Percentiles rank a stretch among this genome's conserved stretches.
Conservation (phyloP, 2,797 vertebrate species). For the Lepidocolaptes lacrymiger region DNA sequence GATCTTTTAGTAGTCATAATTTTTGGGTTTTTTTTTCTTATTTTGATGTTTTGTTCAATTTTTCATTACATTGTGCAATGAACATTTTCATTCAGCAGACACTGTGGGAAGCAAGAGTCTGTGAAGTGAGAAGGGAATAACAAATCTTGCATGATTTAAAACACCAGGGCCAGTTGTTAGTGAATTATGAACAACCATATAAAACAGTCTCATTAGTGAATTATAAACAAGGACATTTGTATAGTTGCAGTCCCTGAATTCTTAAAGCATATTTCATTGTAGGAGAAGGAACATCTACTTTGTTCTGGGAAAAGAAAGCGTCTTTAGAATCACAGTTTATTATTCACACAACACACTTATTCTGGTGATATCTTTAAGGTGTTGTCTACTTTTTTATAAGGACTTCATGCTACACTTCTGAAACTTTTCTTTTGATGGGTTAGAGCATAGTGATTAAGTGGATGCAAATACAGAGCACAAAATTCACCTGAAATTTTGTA, state of each 20-base stretch:
- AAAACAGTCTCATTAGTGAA: background rate
- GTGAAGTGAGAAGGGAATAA: background rate
- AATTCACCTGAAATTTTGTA: background rate
- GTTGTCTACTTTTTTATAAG: background rate
- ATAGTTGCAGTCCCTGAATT: background rate
- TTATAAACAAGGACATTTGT: background rate
- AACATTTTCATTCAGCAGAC: background rate
- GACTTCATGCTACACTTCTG: background rate
- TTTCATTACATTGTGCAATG: background rate
- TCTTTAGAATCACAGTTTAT: background rate
- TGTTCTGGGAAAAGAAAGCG: background rate
- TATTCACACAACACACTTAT: background rate
- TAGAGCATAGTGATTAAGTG: background rate
- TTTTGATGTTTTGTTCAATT: background rate
- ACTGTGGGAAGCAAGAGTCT: background rate
- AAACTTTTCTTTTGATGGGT: background rate
- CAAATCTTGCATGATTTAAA: background rate
- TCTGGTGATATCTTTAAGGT: background rate
- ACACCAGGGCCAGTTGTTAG: background rate
- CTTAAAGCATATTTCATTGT: background rate
- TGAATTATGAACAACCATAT: background rate
- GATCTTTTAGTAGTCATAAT: background rate
- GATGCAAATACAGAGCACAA: background rate
- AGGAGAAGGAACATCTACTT: background rate
- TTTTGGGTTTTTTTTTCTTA: background rate